Conservation (phyloP, 2,113 vertebrate species). For the Lophochroa leadbeateri region DNA sequence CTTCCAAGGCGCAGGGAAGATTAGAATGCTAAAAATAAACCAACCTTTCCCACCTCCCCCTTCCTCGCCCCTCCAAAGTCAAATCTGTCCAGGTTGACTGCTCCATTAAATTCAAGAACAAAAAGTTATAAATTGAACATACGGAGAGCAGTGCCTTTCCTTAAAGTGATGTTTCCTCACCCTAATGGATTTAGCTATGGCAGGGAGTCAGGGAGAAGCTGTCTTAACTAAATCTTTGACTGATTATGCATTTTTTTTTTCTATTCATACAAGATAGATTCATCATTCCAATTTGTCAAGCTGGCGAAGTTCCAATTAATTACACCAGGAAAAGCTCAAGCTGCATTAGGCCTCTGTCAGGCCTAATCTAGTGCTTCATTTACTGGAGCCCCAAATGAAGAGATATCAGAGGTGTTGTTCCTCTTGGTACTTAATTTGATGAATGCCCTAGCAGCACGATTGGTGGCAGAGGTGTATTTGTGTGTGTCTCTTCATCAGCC, state of each 20-base stretch:
- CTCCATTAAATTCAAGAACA: slow-evolving; percentile 87
- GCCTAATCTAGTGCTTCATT: slow-evolving; percentile 93
- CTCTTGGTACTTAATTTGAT: slow-evolving; percentile 95
- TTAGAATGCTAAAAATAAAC: slow-evolving; percentile 63
- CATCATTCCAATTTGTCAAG: slow-evolving; percentile 99
- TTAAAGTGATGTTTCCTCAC: slow-evolving; percentile 81
- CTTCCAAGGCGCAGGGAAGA: neutral
- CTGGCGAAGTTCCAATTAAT: slow-evolving; percentile 98
- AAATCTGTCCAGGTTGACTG: slow-evolving; percentile 86
- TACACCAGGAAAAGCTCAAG: slow-evolving; percentile 86
- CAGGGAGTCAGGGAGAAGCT: slow-evolving; percentile 84
- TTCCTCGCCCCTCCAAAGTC: slow-evolving; percentile 56
- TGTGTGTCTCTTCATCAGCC: slow-evolving; percentile 84
- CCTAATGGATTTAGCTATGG: slow-evolving; percentile 90
- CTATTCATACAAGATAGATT: slow-evolving; percentile 99
- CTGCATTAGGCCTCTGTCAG: slow-evolving; percentile 90
- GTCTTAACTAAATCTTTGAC: slow-evolving; percentile 96
- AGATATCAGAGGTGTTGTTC: slow-evolving; percentile 92
- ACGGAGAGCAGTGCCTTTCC: slow-evolving; percentile 76
- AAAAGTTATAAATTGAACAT: slow-evolving; percentile 90
- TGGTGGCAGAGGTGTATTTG: slow-evolving; percentile 80
- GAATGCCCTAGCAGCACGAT: slow-evolving; percentile 86
- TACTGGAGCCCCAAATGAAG: slow-evolving; percentile 94
- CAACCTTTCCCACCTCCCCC: slow-evolving; percentile 50
- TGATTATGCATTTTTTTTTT: slow-evolving; percentile 97